Conservation (phyloP, 2,113 vertebrate species). For the Saguinus midas region DNA sequence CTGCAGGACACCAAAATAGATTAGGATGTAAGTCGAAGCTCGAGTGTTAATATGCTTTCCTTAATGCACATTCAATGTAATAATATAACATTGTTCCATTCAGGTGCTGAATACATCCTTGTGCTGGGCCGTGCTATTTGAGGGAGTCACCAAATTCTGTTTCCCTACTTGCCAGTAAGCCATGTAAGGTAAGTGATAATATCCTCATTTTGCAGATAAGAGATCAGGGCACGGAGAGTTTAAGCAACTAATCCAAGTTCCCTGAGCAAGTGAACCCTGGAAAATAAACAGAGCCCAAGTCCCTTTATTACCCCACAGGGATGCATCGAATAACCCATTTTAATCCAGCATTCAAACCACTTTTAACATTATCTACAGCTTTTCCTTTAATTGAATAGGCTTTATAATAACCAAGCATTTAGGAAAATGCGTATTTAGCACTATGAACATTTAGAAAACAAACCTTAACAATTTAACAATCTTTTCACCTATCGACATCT, state of each 20-base stretch:
- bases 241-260: constrained; percentile 36
- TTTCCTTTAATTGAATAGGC: constrained; percentile 40
- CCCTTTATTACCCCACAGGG: neutral
- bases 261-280: constrained; percentile 4
- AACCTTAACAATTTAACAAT: neutral
- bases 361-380: neutral
- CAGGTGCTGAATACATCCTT: neutral
- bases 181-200: constrained; percentile 29
- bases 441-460: constrained; percentile 8
- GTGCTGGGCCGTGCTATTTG: neutral
- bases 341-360: constrained; percentile 1
- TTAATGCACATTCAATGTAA: neutral
- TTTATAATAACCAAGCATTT: neutral
- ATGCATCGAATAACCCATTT: neutral
- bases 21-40: neutral
- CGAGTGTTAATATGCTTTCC: neutral
- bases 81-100: neutral
- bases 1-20: neutral
- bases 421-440: constrained; percentile 26
- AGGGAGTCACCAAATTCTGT: neutral
- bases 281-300: constrained; percentile 32
- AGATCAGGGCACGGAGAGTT: constrained; percentile 42
- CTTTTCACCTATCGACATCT: neutral
- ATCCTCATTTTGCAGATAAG: constrained; percentile 42
- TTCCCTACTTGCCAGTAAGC: neutral